Conservation (phyloP, 2,888 invertebrate species). For the Hemithea aestivaria region DNA sequence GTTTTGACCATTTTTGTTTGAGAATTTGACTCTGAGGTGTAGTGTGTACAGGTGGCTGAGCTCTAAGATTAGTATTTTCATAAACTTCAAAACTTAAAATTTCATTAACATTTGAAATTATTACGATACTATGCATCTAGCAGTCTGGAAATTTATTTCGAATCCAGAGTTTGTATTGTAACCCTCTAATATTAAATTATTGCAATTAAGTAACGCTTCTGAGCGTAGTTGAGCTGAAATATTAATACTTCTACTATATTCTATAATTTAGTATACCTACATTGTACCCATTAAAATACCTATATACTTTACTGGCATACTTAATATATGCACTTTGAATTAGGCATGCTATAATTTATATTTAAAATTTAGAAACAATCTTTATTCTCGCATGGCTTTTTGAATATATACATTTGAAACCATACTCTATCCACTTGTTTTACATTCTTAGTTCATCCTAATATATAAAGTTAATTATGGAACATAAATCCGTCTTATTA, state of each 20-base stretch:
- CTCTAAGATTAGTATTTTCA: no score
- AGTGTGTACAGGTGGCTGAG: no score
- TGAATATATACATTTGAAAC: constrained; percentile 42
- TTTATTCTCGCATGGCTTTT: constrained; percentile 69
- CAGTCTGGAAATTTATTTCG: constrained; percentile 64
- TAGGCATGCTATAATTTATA: constrained; percentile 62
- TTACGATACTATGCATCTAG: constrained; percentile 44
- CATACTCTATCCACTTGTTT: constrained; percentile 26
- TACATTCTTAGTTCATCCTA: constrained; percentile 25
- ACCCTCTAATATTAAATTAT: constrained; percentile 64
- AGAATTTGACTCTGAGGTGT: no score
- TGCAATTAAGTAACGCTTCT: constrained; percentile 71
- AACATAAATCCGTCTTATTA: constrained; percentile 66
- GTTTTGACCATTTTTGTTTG: no score
- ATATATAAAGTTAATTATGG: constrained; percentile 39
- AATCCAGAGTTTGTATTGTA: constrained; percentile 61
- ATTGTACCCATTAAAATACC: constrained; percentile 71
- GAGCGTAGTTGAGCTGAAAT: constrained; percentile 73
- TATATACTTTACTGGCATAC: constrained; percentile 70
- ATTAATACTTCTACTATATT: constrained; percentile 64
- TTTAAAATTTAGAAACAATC: constrained; percentile 41
- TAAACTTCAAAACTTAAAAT: constrained; percentile 2
- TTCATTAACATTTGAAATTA: constrained; percentile 9
- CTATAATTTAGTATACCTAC: constrained; percentile 75
- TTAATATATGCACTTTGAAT: constrained; percentile 59